Conservation (phyloP, 2,888 invertebrate genomes). For the Teleogryllus oceanicus region DNA sequence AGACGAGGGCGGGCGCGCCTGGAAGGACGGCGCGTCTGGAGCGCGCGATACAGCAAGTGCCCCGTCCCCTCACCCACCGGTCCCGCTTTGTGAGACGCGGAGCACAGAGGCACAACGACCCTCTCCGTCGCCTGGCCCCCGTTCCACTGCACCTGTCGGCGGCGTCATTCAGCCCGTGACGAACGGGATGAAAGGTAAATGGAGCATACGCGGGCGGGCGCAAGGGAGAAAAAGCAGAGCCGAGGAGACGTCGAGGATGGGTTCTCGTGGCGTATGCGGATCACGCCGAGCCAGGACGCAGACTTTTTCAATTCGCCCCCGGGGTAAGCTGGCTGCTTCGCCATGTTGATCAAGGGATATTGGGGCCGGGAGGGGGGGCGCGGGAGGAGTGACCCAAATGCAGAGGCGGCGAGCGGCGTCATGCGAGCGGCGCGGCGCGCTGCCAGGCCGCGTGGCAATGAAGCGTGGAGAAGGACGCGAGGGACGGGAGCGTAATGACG, state of each 20-base stretch:
- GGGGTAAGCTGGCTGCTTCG: not conserved
- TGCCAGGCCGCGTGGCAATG: not conserved
- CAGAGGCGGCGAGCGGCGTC: not conserved
- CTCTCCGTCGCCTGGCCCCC: too few relatives aligned
- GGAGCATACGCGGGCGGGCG: too few relatives aligned
- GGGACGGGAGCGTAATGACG: too few relatives aligned
- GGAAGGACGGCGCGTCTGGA: not conserved
- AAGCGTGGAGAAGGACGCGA: not conserved
- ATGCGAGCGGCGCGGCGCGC: not conserved
- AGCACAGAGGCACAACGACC: too few relatives aligned
- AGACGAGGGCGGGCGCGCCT: not conserved
- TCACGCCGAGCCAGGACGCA: not conserved
- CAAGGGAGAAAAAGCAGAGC: too few relatives aligned
- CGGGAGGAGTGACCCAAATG: too few relatives aligned
- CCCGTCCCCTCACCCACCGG: not conserved
- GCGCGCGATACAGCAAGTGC: not conserved
- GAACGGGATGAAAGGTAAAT: too few relatives aligned
- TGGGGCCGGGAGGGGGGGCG: not conserved
- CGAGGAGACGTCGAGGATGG: not conserved
- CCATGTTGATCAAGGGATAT: slow-evolving; percentile 21
- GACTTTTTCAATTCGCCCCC: not conserved
- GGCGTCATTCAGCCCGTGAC: too few relatives aligned
- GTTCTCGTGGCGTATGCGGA: not conserved
- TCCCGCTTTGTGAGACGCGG: not conserved
- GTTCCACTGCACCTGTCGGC: too few relatives aligned